Base-by-base conservation (phyloP, 2,888 invertebrate genomes). In the Automeris io region DNA sequence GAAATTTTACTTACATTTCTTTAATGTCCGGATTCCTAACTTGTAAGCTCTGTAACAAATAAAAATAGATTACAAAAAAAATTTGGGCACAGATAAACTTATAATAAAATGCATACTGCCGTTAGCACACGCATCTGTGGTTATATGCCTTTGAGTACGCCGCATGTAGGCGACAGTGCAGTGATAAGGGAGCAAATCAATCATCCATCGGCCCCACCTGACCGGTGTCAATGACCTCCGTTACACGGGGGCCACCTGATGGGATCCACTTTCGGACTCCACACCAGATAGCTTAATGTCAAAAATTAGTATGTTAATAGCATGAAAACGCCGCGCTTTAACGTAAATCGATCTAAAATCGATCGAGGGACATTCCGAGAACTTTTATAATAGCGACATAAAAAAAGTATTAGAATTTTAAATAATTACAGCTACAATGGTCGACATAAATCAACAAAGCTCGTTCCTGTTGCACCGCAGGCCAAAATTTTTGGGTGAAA, bases 171-270 rank as follows among this genome's bases (percentile, higher is more conserved):
- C 78, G 81, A 81, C 81, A 74, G 65, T 61, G 67, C 61, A 59
- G 62, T 82, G 86, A 85, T 85, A 85, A 83, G 81, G 71, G 68
- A 57, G 59, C 70, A 79, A 80, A 86, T 86, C 86, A 83, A 86
- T 86, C 86, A 86, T 81, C 69, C 66, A 57, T 63, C 61, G 62
- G 79, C 75, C 80, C 79, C 74, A 76, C 82, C 83, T 76, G 79
- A 72, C 78, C 74, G 75, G 74, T 66, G 82, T 75, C 82, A 68
- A 70, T 66, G 85, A 83, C 70, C 85, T 69, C 52, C 51, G 54
- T 50, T 54, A 64, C 60, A 57, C 61, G 61, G 55, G 63, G 72
- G 62, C 66, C 74, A 73, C 76, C 75, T 78, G 80, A 80, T 76
- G 61, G 63, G 67, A 76, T 71, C 70, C 61, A 75, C 66, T 72